These are phyloP conservation scores for Phodopus roborovskii DNA, from an alignment of 2,113 vertebrate genomes.

Conservation along the genomic window DNA sequence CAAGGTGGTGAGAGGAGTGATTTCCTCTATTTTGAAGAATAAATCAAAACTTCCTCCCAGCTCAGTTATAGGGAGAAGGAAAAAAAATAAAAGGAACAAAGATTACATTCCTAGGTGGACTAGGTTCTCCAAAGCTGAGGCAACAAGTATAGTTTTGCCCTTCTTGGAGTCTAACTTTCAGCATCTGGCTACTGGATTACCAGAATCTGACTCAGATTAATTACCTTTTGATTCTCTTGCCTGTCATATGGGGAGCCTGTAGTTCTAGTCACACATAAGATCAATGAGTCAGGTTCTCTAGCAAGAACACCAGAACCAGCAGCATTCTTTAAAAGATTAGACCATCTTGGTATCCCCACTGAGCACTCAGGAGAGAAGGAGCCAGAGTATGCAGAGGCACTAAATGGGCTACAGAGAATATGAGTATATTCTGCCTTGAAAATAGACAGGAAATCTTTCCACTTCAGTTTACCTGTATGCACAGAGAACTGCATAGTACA, in stretches of 20 bases:
- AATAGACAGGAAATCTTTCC: conserved; percentile 1
- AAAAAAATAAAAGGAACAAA: conserved; percentile 69
- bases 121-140: conserved; percentile 58
- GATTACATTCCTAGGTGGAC: conserved; percentile 64
- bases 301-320: conserved; percentile 4
- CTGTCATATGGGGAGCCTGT: conserved; percentile 33
- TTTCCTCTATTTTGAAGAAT: conserved; percentile 72
- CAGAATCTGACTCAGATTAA: background rate
- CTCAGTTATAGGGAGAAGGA: conserved; percentile 43
- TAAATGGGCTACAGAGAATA: background rate
- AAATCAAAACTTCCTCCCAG: conserved; percentile 77
- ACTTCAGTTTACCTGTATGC: background rate
- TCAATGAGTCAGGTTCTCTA: background rate
- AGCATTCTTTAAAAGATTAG: background rate
- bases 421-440: conserved; percentile 47
- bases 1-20: conserved; percentile 60
- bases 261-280: background rate
- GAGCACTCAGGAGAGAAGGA: background rate
- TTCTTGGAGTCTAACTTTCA: conserved; percentile 41
- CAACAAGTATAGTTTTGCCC: conserved; percentile 66
- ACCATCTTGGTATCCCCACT: background rate
- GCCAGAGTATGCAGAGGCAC: background rate
- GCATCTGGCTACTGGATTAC: conserved; percentile 40
- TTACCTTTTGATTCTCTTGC: conserved; percentile 9
- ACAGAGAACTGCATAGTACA: background rate